These are phyloP conservation scores for Pica pica DNA, from an alignment of 2,113 vertebrate genomes.

Conservation along the genomic window DNA sequence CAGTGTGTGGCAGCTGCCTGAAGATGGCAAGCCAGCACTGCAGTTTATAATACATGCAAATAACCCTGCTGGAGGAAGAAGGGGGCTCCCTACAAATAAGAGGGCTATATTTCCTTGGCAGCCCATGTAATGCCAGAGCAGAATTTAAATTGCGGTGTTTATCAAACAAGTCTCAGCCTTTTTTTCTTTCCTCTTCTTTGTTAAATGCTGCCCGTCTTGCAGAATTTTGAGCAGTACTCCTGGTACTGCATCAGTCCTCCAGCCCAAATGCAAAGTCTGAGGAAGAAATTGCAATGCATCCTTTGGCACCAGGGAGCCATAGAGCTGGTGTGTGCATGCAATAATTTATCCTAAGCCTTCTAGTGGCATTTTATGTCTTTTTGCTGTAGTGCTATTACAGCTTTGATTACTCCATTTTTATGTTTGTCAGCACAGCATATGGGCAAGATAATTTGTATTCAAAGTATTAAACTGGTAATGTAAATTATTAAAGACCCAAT, in stretches of 20 bases:
- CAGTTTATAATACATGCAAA: slow-evolving; percentile 41
- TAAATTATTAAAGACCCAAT: slow-evolving; percentile 77
- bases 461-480: slow-evolving; percentile 71
- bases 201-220: background rate
- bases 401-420: slow-evolving; percentile 75
- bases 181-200: background rate
- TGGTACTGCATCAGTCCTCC: slow-evolving; percentile 20
- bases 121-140: slow-evolving; percentile 6
- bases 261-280: slow-evolving; percentile 42
- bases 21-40: slow-evolving; percentile 70
- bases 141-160: slow-evolving; percentile 26
- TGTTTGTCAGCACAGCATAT: slow-evolving; percentile 73
- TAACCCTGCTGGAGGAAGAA: background rate
- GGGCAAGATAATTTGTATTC: slow-evolving; percentile 74
- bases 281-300: slow-evolving; percentile 61
- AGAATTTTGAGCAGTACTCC: background rate
- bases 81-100: slow-evolving; percentile 17
- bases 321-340: slow-evolving; percentile 49
- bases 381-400: slow-evolving; percentile 70
- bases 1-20: slow-evolving; percentile 55
- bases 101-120: slow-evolving; percentile 25
- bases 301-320: slow-evolving; percentile 62
- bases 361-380: slow-evolving; percentile 71
- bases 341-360: slow-evolving; percentile 71
- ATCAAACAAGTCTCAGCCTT: background rate